These are phyloP conservation scores for Rhinogobio ventralis DNA, from an alignment of 2,797 vertebrate genomes.

Conservation along the genomic window DNA sequence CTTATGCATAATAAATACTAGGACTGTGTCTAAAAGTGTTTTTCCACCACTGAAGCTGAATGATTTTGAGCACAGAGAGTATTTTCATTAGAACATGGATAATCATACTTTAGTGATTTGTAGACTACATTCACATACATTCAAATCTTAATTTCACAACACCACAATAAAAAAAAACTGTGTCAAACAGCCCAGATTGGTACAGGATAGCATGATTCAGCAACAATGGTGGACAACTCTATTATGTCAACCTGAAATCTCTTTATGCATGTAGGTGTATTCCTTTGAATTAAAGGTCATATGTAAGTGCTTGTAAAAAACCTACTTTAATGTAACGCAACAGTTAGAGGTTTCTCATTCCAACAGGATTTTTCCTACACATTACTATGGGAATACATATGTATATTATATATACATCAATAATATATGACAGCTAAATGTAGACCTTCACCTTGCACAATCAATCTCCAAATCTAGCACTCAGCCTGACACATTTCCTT, in stretches of 20 bases:
- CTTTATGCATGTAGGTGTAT: not conserved
- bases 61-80: not conserved
- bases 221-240: not conserved
- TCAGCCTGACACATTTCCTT: slow-evolving; percentile 13
- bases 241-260: not conserved
- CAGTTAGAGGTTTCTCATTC: not conserved
- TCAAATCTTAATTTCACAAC: not conserved
- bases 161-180: not conserved
- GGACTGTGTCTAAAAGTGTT: not conserved
- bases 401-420: not conserved
- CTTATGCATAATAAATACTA: not conserved
- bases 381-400: not conserved
- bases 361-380: not conserved
- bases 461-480: not conserved
- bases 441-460: slow-evolving; percentile 15
- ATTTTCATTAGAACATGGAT: not conserved
- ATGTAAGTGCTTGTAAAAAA: not conserved
- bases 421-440: not conserved
- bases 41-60: not conserved
- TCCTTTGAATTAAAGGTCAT: not conserved
- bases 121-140: not conserved
- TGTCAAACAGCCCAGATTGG: not conserved
- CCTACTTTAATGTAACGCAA: not conserved
- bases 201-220: not conserved
- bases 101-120: not conserved